phyloP scores from a whole-genome alignment of 2,113 vertebrate genomes.

The Pimephales promelas region DNA sequence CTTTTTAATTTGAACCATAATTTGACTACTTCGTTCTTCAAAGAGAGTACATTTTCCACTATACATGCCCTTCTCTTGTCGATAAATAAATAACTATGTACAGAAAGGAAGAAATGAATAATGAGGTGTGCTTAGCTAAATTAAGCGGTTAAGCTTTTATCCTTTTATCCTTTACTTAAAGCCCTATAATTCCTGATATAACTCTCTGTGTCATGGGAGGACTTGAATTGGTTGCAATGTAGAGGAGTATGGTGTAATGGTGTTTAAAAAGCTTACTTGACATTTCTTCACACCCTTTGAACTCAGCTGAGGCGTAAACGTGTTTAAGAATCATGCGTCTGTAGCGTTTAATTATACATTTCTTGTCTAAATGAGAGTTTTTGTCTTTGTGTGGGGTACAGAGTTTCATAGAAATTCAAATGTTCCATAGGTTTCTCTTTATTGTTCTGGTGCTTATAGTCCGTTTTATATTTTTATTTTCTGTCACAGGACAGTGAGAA shows the following conservation, averaged over 20 bases:
- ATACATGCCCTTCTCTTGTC: background rate
- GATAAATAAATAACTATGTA: background rate
- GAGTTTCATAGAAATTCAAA: background rate
- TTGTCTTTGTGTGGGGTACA: slow-evolving; percentile 5
- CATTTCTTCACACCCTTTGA: slow-evolving; percentile 54
- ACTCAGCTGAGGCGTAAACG: background rate
- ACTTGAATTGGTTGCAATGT: slow-evolving; percentile 6
- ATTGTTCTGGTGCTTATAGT: background rate
- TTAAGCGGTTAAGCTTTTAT: background rate
- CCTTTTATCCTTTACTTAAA: slow-evolving; percentile 30
- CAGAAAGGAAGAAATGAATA: slow-evolving; percentile 14
- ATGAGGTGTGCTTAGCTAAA: slow-evolving; percentile 19
- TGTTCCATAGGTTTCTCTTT: slow-evolving; percentile 15
- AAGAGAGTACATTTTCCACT: background rate
- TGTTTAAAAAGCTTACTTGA: slow-evolving; percentile 52
- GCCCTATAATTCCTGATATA: slow-evolving; percentile 47
- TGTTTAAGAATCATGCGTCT: background rate
- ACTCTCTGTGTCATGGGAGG: slow-evolving; percentile 3
- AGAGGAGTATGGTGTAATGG: slow-evolving; percentile 30
- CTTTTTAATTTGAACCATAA: slow-evolving; percentile 3
- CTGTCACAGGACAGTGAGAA: slow-evolving; percentile 81
- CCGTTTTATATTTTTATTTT: background rate
- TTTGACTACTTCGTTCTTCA: background rate
- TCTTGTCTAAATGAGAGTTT: slow-evolving; percentile 15
- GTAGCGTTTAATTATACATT: background rate